Conservation (phyloP, 2,888 invertebrate species). For the Philopedon plagiatum region DNA sequence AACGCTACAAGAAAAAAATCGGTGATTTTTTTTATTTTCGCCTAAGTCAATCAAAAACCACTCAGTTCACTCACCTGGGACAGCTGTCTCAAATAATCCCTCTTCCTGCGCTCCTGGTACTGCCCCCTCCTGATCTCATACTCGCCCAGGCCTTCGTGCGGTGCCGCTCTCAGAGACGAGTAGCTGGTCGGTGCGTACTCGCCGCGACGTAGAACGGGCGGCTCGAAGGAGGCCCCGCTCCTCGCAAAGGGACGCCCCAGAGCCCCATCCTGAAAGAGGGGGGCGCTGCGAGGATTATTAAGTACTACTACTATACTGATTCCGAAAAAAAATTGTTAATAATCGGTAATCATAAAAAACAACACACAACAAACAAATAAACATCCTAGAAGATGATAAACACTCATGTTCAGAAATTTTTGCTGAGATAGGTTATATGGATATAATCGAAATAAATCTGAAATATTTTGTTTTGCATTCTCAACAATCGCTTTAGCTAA, state of each 20-base stretch:
- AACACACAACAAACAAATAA: too few relatives aligned
- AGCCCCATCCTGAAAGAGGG: slow-evolving; percentile 7
- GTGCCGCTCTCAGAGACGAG: slow-evolving; percentile 66
- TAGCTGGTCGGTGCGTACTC: slow-evolving; percentile 35
- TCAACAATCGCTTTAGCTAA: too few relatives aligned
- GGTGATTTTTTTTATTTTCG: too few relatives aligned
- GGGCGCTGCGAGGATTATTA: slow-evolving; percentile 3
- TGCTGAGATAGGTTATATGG: too few relatives aligned
- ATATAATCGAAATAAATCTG: too few relatives aligned
- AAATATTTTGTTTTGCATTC: too few relatives aligned
- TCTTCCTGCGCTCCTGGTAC: slow-evolving; percentile 70
- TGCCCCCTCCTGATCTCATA: slow-evolving; percentile 73
- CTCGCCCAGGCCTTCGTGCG: slow-evolving; percentile 73
- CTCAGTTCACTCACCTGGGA: slow-evolving; percentile 73
- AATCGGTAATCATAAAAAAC: too few relatives aligned
- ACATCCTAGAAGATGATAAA: too few relatives aligned
- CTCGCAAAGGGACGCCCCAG: slow-evolving; percentile 15
- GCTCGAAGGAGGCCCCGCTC: slow-evolving; percentile 30
- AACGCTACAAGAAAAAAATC: too few relatives aligned
- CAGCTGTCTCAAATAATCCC: slow-evolving; percentile 73
- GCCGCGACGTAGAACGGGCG: slow-evolving; percentile 39
- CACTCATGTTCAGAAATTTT: too few relatives aligned
- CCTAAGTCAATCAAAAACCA: too few relatives aligned
- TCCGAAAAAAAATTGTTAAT: too few relatives aligned
- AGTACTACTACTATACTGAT: slow-evolving; percentile 6